Conservation (phyloP, 2,797 vertebrate genomes). For the Catostomus latipinnis region DNA sequence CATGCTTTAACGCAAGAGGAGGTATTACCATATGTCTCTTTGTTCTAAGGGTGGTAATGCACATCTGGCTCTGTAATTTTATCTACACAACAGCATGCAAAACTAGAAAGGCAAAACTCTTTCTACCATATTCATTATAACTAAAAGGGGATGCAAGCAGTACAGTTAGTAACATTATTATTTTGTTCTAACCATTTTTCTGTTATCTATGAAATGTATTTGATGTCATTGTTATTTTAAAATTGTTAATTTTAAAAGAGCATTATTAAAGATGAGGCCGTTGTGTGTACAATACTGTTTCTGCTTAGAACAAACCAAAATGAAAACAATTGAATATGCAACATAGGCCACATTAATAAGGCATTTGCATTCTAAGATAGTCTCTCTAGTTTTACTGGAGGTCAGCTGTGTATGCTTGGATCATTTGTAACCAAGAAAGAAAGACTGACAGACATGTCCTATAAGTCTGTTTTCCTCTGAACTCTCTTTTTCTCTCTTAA, state of each 20-base stretch:
- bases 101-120: background rate
- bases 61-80: constrained; percentile 23
- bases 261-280: too few species aligned
- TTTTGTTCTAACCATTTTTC: too few species aligned
- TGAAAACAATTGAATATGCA: background rate
- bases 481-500: constrained; percentile 9
- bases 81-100: background rate
- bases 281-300: too few species aligned
- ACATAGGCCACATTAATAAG: background rate
- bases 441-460: constrained; percentile 43
- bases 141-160: background rate
- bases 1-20: background rate
- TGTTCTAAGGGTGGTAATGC: constrained; percentile 1
- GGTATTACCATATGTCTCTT: constrained; percentile 9
- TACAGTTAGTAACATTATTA: background rate
- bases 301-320: too few species aligned
- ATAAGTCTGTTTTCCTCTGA: constrained; percentile 11
- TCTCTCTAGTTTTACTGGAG: constrained; percentile 38
- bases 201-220: too few species aligned
- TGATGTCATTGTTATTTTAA: too few species aligned
- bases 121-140: background rate
- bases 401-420: constrained; percentile 24
- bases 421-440: constrained; percentile 29
- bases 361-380: background rate
- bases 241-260: background rate